Conservation (phyloP, 2,888 invertebrate genomes). For the Lutraria lutraria region DNA sequence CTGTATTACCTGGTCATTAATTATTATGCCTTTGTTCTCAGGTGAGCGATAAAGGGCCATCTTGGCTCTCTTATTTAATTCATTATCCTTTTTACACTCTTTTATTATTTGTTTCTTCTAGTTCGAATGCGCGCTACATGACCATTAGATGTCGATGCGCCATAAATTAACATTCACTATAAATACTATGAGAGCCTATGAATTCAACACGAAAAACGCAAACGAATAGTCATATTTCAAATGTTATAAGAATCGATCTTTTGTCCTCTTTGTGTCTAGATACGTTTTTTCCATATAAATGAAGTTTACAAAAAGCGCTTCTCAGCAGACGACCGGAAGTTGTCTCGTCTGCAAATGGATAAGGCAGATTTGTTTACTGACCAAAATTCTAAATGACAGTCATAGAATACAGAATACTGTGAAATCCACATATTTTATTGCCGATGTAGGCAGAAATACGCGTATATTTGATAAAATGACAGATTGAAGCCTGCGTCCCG, state of each 20-base stretch:
- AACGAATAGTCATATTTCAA: not conserved
- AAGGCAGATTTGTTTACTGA: conserved; percentile 3
- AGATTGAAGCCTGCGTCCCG: not conserved
- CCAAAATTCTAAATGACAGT: not conserved
- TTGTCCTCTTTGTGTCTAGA: not conserved
- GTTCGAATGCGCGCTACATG: no score
- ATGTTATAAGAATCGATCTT: not conserved
- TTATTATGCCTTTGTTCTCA: no score
- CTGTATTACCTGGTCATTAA: no score
- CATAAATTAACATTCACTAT: no score
- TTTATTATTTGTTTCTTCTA: no score
- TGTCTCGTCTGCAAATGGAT: conserved; percentile 12
- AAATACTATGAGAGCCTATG: no score
- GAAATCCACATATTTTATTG: not conserved
- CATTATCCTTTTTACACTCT: no score
- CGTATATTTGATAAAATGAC: not conserved
- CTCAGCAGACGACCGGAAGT: not conserved
- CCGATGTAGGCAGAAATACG: not conserved
- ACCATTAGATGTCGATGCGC: no score
- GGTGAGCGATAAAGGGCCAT: no score
- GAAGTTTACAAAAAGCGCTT: not conserved
- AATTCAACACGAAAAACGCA: no score
- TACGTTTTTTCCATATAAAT: not conserved
- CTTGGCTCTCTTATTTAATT: no score
- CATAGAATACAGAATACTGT: not conserved